Conservation (phyloP, 2,113 vertebrate genomes). For the Halcyon senegalensis region DNA sequence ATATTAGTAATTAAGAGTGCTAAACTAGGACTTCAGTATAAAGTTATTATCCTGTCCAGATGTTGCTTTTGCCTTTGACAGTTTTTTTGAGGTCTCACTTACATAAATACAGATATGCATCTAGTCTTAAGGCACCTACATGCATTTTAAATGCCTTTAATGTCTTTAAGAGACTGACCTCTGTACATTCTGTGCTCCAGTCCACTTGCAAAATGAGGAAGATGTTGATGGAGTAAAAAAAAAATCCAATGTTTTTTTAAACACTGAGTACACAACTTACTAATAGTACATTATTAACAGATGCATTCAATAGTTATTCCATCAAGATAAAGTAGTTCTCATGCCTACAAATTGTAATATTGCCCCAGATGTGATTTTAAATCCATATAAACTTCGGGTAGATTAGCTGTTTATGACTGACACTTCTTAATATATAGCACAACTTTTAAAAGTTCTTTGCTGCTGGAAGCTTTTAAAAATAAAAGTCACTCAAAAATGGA, state of each 20-base stretch:
- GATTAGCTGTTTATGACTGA: background rate
- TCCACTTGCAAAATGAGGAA: background rate
- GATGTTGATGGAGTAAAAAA: background rate
- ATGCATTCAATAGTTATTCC: background rate
- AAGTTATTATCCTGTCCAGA: slow-evolving; percentile 7
- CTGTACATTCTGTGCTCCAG: background rate
- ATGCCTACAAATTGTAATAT: background rate
- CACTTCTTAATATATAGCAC: background rate
- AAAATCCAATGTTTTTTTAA: background rate
- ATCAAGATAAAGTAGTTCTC: background rate
- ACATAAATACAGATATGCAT: background rate
- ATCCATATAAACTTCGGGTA: background rate
- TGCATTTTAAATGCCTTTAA: background rate
- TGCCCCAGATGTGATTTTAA: background rate
- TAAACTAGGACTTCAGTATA: background rate
- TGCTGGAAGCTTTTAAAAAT: background rate
- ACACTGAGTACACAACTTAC: background rate
- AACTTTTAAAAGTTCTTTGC: background rate
- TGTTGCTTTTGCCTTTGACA: background rate
- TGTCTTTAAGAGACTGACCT: background rate
- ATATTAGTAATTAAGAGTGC: background rate
- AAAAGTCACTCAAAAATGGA: background rate
- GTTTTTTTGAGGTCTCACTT: background rate
- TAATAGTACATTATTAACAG: background rate
- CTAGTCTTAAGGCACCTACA: background rate